A percentile compares a stretch with the other conserved stretches of the same genome.
phyloP scores from a whole-genome alignment of 2,113 vertebrate species.

The Nicator chloris region DNA sequence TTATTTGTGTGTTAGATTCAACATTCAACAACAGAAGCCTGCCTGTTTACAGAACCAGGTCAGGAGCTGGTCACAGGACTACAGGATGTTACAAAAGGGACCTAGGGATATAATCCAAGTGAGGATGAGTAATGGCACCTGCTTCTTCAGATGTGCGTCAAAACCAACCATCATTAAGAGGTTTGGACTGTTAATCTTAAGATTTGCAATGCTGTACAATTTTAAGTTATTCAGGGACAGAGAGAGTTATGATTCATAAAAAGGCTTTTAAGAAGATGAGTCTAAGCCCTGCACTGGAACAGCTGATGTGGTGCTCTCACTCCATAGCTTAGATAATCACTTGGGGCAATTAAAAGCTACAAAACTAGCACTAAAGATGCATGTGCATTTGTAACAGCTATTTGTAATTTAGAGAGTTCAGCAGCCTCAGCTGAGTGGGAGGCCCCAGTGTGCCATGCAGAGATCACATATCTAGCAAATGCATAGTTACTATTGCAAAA shows the following conservation, averaged over 20 bases:
- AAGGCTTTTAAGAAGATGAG: conserved; percentile 45
- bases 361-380: not conserved
- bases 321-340: not conserved
- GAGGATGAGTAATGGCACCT: conserved; percentile 13
- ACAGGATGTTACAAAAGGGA: not conserved
- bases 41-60: not conserved
- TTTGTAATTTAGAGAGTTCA: not conserved
- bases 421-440: not conserved
- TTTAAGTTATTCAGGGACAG: conserved; percentile 23
- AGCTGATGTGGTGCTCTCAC: not conserved
- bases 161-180: not conserved
- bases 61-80: not conserved
- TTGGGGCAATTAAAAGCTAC: not conserved
- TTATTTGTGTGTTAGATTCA: not conserved
- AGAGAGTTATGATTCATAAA: conserved; percentile 39
- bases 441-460: not conserved
- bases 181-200: not conserved
- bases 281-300: not conserved
- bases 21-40: not conserved
- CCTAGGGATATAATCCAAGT: not conserved
- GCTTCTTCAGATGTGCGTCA: not conserved
- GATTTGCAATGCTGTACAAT: not conserved
- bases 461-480: not conserved
- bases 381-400: not conserved
- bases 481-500: not conserved